Conservation (phyloP, 2,113 vertebrate species). For the Polypterus senegalus region DNA sequence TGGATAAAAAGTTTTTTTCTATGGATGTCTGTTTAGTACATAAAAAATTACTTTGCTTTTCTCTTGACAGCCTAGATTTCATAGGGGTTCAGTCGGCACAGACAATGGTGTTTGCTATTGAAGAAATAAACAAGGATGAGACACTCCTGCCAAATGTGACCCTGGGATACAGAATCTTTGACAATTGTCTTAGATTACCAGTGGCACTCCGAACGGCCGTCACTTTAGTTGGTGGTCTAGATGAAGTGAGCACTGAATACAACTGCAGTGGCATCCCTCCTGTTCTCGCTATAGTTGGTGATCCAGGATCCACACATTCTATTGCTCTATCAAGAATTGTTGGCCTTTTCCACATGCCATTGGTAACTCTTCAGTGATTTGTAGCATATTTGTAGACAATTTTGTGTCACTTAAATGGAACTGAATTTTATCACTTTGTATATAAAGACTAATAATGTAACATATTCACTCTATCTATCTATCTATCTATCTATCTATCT, state of each 20-base stretch:
- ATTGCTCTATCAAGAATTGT: constrained; percentile 38
- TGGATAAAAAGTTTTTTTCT: no score
- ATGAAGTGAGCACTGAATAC: constrained; percentile 14
- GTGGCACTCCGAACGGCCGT: constrained; percentile 31
- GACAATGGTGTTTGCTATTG: constrained; percentile 42
- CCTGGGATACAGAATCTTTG: constrained; percentile 38
- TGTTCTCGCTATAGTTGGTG: constrained; percentile 38
- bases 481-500: no score
- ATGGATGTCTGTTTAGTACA: no score
- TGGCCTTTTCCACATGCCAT: constrained; percentile 35
- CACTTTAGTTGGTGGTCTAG: constrained; percentile 27
- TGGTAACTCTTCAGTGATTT: constrained; percentile 20
- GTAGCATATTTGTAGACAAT: not conserved
- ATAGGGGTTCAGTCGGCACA: constrained; percentile 30
- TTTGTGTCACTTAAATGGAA: not conserved
- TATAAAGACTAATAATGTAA: not conserved
- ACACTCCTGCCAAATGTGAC: constrained; percentile 35
- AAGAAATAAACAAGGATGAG: constrained; percentile 37
- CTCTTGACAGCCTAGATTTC: constrained; percentile 30
- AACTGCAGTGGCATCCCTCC: constrained; percentile 29
- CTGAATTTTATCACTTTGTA: not conserved
- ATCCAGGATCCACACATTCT: constrained; percentile 33
- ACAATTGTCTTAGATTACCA: constrained; percentile 35
- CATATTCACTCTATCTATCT: no score
- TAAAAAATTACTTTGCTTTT: not conserved